A percentile compares a stretch with the other conserved stretches of the same genome.
Evolutionary conservation across 2,113 vertebrate genomes (phyloP).

Genomic region (Leucosticte australis): DNA sequence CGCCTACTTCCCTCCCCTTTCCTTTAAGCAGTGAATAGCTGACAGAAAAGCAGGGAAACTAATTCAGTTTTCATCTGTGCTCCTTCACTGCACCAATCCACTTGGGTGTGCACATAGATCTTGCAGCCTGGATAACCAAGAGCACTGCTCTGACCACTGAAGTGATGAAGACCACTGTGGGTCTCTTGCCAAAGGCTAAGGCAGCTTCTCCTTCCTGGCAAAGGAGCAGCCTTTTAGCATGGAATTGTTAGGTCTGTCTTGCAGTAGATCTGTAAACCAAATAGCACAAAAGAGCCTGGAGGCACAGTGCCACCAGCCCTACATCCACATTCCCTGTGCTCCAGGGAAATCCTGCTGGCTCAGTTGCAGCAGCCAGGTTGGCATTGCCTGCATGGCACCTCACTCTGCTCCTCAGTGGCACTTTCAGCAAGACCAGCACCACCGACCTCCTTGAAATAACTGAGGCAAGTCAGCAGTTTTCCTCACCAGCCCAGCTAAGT

Average conservation of each 20-base stretch:
- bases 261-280: neutral
- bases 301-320: neutral
- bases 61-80: neutral
- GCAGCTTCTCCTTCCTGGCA: neutral
- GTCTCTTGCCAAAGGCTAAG: neutral
- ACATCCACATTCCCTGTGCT: accelerated
- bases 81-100: neutral
- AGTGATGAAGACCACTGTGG: neutral
- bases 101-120: neutral
- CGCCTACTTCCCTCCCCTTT: neutral
- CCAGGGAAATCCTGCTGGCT: neutral
- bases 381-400: neutral
- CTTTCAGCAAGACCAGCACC: neutral
- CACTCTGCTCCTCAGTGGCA: neutral
- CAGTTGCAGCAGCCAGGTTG: neutral
- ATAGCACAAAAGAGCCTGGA: neutral
- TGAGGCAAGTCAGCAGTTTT: neutral
- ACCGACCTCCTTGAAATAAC: neutral
- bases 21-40: neutral
- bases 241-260: neutral
- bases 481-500: neutral
- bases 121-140: neutral
- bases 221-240: neutral
- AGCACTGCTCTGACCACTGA: neutral
- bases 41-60: neutral